Evolutionary conservation across 2,888 invertebrate species (phyloP).

Genomic region (Drosophila cognata): DNA sequence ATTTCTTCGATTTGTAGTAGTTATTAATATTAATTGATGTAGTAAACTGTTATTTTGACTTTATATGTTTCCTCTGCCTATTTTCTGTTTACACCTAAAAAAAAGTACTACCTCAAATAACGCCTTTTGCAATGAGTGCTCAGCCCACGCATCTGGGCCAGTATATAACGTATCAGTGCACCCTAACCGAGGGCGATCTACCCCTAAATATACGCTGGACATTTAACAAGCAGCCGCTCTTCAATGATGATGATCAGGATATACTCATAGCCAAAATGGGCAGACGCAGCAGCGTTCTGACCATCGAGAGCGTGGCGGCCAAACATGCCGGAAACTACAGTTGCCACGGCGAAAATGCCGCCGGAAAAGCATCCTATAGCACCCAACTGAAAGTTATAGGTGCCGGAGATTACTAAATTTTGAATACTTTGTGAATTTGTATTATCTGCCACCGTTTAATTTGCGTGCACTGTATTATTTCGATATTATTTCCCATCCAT

Average conservation of each 20-base stretch:
- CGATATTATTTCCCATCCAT: slow-evolving; percentile 19
- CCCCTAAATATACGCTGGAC: slow-evolving; percentile 89
- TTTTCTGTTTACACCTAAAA: slow-evolving; percentile 24
- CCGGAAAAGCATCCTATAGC: slow-evolving; percentile 89
- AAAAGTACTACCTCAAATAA: slow-evolving; percentile 85
- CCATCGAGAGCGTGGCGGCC: slow-evolving; percentile 89
- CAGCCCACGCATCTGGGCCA: slow-evolving; percentile 88
- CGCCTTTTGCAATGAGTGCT: slow-evolving; percentile 87
- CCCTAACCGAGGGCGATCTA: slow-evolving; percentile 88
- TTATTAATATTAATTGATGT: slow-evolving; percentile 3
- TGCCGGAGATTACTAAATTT: slow-evolving; percentile 71
- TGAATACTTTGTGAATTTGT: slow-evolving; percentile 26
- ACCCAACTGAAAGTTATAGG: slow-evolving; percentile 91
- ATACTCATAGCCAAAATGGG: slow-evolving; percentile 87
- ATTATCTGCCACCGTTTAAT: slow-evolving; percentile 29
- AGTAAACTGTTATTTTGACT: slow-evolving; percentile 12
- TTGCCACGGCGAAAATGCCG: slow-evolving; percentile 90
- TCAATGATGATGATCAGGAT: slow-evolving; percentile 84
- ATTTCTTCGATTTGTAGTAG: slow-evolving; percentile 29
- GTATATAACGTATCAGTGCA: slow-evolving; percentile 87
- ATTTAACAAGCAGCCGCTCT: slow-evolving; percentile 85
- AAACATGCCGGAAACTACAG: slow-evolving; percentile 91
- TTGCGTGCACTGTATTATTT: slow-evolving; percentile 38
- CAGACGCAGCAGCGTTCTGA: slow-evolving; percentile 89
- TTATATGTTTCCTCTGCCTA: slow-evolving; percentile 17